These are phyloP conservation scores for Apistogramma diplotaenia DNA, from an alignment of 2,113 vertebrate genomes.

Conservation along the genomic window DNA sequence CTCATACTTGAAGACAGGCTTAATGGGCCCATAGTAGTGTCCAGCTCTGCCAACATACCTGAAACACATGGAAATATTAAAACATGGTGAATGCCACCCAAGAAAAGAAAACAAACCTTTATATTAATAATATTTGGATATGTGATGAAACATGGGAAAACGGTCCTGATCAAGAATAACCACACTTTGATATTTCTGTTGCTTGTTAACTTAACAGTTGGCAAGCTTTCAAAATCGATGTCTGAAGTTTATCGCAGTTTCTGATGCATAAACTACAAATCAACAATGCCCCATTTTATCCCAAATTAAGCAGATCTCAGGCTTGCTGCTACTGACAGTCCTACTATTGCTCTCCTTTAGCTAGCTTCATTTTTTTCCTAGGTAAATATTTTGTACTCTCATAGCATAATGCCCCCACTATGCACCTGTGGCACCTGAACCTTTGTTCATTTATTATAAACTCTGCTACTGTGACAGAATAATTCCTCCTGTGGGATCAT, in stretches of 20 bases:
- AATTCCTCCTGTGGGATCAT: too few species aligned
- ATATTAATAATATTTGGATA: neutral
- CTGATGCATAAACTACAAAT: neutral
- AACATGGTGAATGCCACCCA: too few species aligned
- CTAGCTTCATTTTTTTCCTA: too few species aligned
- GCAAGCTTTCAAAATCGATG: neutral
- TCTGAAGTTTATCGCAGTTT: neutral
- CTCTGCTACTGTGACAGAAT: too few species aligned
- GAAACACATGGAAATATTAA: neutral
- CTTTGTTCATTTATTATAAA: too few species aligned
- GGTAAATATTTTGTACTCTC: too few species aligned
- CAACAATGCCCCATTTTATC: neutral
- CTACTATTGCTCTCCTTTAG: too few species aligned
- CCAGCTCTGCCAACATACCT: constrained; percentile 88
- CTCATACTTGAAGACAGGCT: constrained; percentile 83
- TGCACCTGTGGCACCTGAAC: too few species aligned
- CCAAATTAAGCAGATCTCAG: neutral
- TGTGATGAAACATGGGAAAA: neutral
- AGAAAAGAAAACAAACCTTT: too few species aligned
- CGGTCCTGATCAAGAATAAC: neutral
- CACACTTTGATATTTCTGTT: neutral
- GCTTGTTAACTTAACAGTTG: neutral
- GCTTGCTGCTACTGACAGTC: too few species aligned
- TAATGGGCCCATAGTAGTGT: constrained; percentile 74
- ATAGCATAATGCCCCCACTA: too few species aligned